Evolutionary conservation across 2,888 invertebrate genomes (phyloP).

Genomic region (Aspidapion aeneum): DNA sequence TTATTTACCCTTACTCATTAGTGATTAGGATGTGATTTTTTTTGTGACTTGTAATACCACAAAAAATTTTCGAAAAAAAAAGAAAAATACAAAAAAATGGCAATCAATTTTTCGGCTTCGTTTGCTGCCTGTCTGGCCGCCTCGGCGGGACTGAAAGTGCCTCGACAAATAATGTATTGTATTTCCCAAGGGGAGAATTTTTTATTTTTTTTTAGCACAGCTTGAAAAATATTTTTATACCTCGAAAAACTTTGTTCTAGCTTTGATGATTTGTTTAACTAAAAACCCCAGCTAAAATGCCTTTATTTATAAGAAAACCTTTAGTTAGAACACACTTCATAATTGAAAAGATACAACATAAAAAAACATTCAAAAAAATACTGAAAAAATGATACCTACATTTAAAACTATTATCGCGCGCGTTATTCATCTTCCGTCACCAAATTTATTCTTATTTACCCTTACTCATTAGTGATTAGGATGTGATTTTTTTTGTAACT

Average conservation of each 20-base stretch:
- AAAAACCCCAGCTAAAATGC: too few species aligned
- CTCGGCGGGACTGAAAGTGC: constrained; percentile 66
- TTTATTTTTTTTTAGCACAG: too few species aligned
- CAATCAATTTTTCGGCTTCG: constrained; percentile 66
- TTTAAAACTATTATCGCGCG: not conserved
- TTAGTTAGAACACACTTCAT: too few species aligned
- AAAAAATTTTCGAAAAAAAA: too few species aligned
- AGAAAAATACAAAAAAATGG: constrained; percentile 53
- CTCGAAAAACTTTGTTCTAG: too few species aligned
- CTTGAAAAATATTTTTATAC: too few species aligned
- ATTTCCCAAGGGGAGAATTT: constrained; percentile 56
- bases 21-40: too few species aligned
- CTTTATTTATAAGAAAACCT: too few species aligned
- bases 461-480: not conserved
- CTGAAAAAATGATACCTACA: not conserved
- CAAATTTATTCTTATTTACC: not conserved
- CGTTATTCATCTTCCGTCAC: not conserved
- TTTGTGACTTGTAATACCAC: too few species aligned
- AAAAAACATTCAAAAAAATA: not conserved
- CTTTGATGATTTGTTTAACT: too few species aligned
- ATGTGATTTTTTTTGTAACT: not conserved
- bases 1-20: too few species aligned
- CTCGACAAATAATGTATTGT: constrained; percentile 67
- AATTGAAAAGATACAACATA: too few species aligned
- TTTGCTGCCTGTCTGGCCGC: constrained; percentile 66